A percentile compares a stretch with the other conserved stretches of the same genome.
Evolutionary conservation across 2,113 vertebrate genomes (phyloP).

Genomic region (Hoplias malabaricus): DNA sequence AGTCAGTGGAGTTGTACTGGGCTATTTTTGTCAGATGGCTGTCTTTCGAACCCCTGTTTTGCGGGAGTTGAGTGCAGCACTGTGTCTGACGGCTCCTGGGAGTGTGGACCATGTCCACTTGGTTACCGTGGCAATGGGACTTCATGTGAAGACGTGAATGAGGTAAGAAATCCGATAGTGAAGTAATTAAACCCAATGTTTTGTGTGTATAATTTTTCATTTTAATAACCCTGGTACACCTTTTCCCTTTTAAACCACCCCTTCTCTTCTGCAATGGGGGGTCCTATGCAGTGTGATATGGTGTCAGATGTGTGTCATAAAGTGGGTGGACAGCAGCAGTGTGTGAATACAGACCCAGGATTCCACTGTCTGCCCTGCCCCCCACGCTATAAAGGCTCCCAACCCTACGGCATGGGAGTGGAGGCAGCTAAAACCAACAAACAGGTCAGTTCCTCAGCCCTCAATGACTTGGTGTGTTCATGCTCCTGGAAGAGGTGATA

Average conservation of each 20-base stretch:
- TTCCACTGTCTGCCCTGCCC: conserved; percentile 94
- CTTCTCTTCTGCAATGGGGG: background rate
- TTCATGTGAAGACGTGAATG: conserved; percentile 90
- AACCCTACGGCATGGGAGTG: conserved; percentile 87
- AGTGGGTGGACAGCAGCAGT: conserved; percentile 77
- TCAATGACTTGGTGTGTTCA: background rate
- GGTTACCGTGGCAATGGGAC: conserved; percentile 91
- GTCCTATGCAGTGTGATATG: conserved; percentile 80
- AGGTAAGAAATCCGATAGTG: conserved; percentile 71
- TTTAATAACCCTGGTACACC: background rate
- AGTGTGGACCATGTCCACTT: conserved; percentile 85
- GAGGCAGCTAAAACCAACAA: conserved; percentile 79
- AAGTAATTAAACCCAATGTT: background rate
- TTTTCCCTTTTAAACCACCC: conserved; percentile 1
- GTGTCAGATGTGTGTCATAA: conserved; percentile 84
- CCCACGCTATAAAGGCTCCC: conserved; percentile 86
- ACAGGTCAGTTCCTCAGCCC: conserved; percentile 73
- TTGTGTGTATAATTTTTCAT: background rate
- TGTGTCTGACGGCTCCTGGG: conserved; percentile 85
- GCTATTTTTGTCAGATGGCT: conserved; percentile 77
- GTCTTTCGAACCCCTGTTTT: conserved; percentile 91
- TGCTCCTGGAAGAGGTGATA: background rate
- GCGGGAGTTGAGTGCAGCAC: conserved; percentile 86
- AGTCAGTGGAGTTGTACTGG: background rate
- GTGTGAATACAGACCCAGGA: conserved; percentile 92